Base-by-base conservation (phyloP, 53 echinoderm and acorn worm species). In the Paelopatides confundens region DNA sequence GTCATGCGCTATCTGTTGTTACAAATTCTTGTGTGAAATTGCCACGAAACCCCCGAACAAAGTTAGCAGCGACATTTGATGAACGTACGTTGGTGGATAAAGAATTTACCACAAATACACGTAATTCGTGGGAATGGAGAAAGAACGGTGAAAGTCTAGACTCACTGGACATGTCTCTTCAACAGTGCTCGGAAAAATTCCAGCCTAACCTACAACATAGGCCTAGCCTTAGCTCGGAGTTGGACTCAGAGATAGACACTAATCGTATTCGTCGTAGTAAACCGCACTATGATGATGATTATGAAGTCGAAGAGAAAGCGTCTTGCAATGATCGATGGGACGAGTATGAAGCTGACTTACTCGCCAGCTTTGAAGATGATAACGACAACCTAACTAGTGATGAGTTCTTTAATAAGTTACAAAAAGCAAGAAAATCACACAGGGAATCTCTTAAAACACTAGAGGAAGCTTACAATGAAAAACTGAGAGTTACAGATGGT, bases 21-120 rank as follows among this genome's bases (percentile, higher is more conserved):
- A 95, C 95, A 69, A 97, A 97, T 86, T 93, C 97, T 33, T 97
- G 93, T 84, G 90, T 97, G 11, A 93, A 81, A 90, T 67, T 88
- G 21, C 97, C 97, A 18, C 87, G 89, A 85, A 95, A 92, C 62
- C 95, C 97, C 36, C 67, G 69, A 83, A 92, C 86, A 27, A 95
- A 91, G 63, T 90, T 97, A 82, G 90, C 95, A 36, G 95, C 92
- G 30, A 92, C 93, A 37, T 89, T 90, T 83, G 39, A 65, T 64
- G 84, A 83, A 83, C 26, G 84, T 8, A 26, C 40, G 12, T 67
- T 31, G 14, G 30, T 7, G 10, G 65, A 77, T 63, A 32, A 89
- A 92, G 71, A 89, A 89, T 76, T 74, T 65, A 54, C 34, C 83
- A 37, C 82, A 35, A 30, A 71, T 30, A 28, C 35, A 37, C 35